These are phyloP conservation scores for Ceyx melanurus DNA, from an alignment of 2,113 vertebrate genomes.

Conservation along the genomic window DNA sequence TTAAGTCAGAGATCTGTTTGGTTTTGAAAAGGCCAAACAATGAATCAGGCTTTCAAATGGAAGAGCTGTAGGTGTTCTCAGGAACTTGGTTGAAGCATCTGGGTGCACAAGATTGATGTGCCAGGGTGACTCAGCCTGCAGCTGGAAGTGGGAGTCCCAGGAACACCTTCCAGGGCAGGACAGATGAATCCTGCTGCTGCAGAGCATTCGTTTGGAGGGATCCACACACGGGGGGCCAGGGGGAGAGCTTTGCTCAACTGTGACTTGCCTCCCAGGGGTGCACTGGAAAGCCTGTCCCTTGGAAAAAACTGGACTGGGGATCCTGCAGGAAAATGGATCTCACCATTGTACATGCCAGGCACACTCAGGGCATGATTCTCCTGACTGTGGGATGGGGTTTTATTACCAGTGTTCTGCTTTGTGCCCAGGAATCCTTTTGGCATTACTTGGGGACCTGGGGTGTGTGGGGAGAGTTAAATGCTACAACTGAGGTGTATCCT, in stretches of 20 bases:
- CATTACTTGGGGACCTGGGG: neutral
- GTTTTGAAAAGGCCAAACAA: constrained; percentile 50
- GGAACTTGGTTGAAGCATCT: neutral
- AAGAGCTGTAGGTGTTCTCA: constrained; percentile 41
- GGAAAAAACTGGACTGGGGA: neutral
- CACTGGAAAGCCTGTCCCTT: neutral
- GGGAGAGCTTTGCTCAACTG: neutral
- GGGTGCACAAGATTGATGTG: neutral
- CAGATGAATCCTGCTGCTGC: neutral
- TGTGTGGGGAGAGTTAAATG: neutral
- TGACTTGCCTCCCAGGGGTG: neutral
- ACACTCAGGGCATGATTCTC: neutral
- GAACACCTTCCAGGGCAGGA: neutral
- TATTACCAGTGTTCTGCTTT: neutral
- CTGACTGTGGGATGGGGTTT: accelerated
- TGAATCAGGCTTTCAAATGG: constrained; percentile 54
- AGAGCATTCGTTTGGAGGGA: accelerated
- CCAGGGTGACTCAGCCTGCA: neutral
- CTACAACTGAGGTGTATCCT: constrained; percentile 24
- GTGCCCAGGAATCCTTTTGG: neutral
- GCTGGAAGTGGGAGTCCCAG: neutral
- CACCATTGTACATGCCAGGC: neutral
- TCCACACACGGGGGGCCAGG: accelerated
- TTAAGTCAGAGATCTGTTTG: constrained; percentile 10
- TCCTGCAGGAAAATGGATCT: neutral